Percentiles rank a stretch among this genome's conserved stretches.
These are phyloP conservation scores for Clostera curtula DNA, from an alignment of 2,888 invertebrate species.

Conservation along the genomic window DNA sequence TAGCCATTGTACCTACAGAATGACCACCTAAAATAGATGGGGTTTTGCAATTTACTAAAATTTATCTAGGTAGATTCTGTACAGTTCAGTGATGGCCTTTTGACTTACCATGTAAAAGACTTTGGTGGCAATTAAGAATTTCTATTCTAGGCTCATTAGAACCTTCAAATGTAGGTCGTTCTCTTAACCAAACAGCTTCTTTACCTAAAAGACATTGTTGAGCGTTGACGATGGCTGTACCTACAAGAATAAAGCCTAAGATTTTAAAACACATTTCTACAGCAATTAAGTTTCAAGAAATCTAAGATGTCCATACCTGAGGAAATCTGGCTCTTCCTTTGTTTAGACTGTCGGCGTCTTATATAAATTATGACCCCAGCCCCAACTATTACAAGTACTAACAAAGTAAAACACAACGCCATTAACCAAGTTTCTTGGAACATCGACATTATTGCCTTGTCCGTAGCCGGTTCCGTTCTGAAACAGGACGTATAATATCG, in stretches of 20 bases:
- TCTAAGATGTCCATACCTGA: constrained; percentile 39
- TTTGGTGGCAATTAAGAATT: constrained; percentile 64
- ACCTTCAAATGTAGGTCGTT: constrained; percentile 60
- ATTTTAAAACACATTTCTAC: constrained; percentile 3
- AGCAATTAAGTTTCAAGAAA: constrained; percentile 1
- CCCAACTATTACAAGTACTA: constrained; percentile 53
- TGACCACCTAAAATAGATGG: constrained; percentile 43
- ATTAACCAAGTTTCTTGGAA: constrained; percentile 70
- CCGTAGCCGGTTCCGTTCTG: constrained; percentile 67
- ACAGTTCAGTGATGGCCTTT: too few species aligned
- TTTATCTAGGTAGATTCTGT: too few species aligned
- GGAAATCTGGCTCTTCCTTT: constrained; percentile 56
- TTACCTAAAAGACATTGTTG: constrained; percentile 65
- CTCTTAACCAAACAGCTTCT: constrained; percentile 65
- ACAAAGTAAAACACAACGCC: constrained; percentile 55
- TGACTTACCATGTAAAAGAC: constrained; percentile 53
- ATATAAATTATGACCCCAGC: constrained; percentile 56
- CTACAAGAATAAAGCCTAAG: constrained; percentile 25
- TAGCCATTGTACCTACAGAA: constrained; percentile 57
- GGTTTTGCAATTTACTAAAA: too few species aligned
- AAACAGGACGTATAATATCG: constrained; percentile 32
- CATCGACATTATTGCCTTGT: constrained; percentile 63
- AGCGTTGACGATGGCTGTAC: constrained; percentile 54
- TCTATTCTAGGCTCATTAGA: constrained; percentile 63
- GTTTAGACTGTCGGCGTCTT: constrained; percentile 52